Base-by-base conservation (phyloP, 2,888 invertebrate species). In the Lasioglossum pauxillum region DNA sequence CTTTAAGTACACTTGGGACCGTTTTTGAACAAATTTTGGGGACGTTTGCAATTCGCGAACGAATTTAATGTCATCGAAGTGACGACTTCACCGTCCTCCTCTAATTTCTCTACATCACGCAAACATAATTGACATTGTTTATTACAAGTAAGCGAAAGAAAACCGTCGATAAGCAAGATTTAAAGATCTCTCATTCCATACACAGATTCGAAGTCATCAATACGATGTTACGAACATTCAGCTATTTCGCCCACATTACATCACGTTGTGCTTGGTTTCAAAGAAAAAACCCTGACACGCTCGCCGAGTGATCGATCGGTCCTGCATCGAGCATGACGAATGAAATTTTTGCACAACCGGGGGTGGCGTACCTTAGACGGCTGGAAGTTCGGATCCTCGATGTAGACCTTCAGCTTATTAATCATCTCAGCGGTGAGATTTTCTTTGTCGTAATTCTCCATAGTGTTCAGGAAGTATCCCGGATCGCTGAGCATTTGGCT, bases 391-490 rank as follows among this genome's bases (percentile, higher is more conserved):
- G 98, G 97, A 94, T 98, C 97, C 1, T 96, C 95, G 74, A 98
- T 96, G 94, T 98, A 99, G 91, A 96, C 96, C 92, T 97, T 97
- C 8, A 99, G 97, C 90, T 97, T 97, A 90, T 97, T 97, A 87
- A 98, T 98, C 96, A 98, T 97, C 1, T 97, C 97, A 84, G 98
- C 98, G 0, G 97, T 97, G 93, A 98, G 98, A 92, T 97, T 97
- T 78, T 98, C 98, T 94, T 98, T 98, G 94, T 99, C 98, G 93
- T 97, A 99, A 91, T 97, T 97, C 95, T 98, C 97, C 23, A 99
- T 96, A 0, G 97, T 97, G 5, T 97, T 96, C 41, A 99, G 96
- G 94, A 99, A 99, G 79, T 97, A 97, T 0, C 97, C 97, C 86
- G 99, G 97, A 94, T 99, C 99, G 0, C 98, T 96, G 46, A 99